Evolutionary conservation across 64 coral and sea anemone genomes (phyloP).

Genomic region (Anthopleura sola): DNA sequence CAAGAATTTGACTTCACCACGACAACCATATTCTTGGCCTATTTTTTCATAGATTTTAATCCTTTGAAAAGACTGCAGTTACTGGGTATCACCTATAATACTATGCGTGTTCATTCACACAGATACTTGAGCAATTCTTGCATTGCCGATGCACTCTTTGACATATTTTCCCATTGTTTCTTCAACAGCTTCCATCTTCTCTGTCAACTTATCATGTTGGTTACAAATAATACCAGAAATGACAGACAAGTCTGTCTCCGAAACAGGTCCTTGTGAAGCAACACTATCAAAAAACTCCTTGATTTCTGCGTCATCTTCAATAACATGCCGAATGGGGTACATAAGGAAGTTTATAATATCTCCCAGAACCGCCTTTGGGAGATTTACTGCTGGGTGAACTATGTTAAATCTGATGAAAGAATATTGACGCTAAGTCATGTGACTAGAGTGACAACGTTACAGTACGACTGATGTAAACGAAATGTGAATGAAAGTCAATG

Average conservation of each 20-base stretch:
- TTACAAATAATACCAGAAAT: conserved; percentile 88
- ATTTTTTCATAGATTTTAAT: too few species aligned
- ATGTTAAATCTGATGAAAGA: conserved; percentile 98
- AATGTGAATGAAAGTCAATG: neutral
- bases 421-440: conserved; percentile 33
- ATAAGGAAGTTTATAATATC: conserved; percentile 98
- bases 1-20: too few species aligned
- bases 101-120: conserved; percentile 22
- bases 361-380: conserved; percentile 87
- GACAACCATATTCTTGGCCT: too few species aligned
- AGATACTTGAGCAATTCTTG: conserved; percentile 48
- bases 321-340: conserved; percentile 78
- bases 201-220: conserved; percentile 82
- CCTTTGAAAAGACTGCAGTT: too few species aligned
- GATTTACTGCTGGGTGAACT: conserved; percentile 94
- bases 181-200: conserved; percentile 84
- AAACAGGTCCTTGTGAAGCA: conserved; percentile 36
- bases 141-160: conserved; percentile 50
- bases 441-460: neutral
- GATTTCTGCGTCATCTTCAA: conserved; percentile 75
- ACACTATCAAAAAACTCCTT: conserved; percentile 43
- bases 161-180: conserved; percentile 81
- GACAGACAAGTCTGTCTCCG: conserved; percentile 68
- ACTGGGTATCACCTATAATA: neutral
- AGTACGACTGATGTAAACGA: neutral